These are phyloP conservation scores for Mamestra configurata DNA, from an alignment of 1,140 invertebrate species.

Conservation along the genomic window DNA sequence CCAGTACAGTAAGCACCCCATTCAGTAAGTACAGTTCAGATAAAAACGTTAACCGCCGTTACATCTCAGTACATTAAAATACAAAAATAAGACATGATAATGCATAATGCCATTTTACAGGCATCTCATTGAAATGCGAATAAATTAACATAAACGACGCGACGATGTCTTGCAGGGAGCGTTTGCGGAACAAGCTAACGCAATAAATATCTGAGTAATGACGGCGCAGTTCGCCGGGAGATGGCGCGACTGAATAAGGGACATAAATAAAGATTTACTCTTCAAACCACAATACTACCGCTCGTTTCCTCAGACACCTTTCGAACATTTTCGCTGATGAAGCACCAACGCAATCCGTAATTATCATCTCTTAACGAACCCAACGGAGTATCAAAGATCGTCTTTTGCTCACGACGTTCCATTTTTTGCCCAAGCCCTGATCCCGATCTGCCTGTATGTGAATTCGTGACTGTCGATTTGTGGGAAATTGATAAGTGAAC, in stretches of 20 bases:
- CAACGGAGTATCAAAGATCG: conserved; percentile 9
- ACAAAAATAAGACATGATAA: conserved; percentile 75
- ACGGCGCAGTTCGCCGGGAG: conserved; percentile 57
- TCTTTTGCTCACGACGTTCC: conserved; percentile 1
- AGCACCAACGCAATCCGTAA: conserved; percentile 3
- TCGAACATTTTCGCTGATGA: conserved; percentile 4
- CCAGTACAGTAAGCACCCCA: conserved; percentile 11
- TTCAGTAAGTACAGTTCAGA: conserved; percentile 36
- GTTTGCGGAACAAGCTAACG: conserved; percentile 67
- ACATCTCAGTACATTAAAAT: conserved; percentile 57
- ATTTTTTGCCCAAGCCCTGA: conserved; percentile 54
- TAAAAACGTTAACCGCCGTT: conserved; percentile 54
- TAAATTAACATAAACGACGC: conserved; percentile 81
- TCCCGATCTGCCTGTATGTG: conserved; percentile 72
- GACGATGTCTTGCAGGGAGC: conserved; percentile 63
- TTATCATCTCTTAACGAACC: conserved; percentile 7
- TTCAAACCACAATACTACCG: conserved; percentile 15
- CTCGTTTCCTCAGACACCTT: background rate
- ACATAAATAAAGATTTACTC: conserved; percentile 45
- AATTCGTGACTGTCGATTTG: conserved; percentile 80
- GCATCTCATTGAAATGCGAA: conserved; percentile 79
- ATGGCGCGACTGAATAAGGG: conserved; percentile 47
- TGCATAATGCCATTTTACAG: conserved; percentile 73
- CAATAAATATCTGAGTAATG: conserved; percentile 72
- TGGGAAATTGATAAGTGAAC: conserved; percentile 79